Conservation (phyloP, 2,797 vertebrate genomes). For the Arctocebus calabarensis region DNA sequence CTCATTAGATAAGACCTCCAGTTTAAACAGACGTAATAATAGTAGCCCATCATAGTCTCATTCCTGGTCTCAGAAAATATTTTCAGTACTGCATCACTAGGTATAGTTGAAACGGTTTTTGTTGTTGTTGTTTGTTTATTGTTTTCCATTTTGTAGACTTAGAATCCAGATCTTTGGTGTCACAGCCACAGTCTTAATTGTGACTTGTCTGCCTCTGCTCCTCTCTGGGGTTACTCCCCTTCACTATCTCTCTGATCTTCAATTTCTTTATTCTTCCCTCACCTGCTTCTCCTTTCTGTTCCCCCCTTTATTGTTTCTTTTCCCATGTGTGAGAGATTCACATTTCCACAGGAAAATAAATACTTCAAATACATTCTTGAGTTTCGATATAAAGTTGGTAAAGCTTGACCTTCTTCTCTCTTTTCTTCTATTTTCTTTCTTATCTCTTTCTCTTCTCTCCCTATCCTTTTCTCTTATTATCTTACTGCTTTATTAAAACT, state of each 20-base stretch:
- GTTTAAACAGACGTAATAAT: background rate
- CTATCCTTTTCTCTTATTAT: background rate
- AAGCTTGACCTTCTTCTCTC: background rate
- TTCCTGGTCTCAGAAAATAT: background rate
- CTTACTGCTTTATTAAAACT: conserved; percentile 20
- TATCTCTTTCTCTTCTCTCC: background rate
- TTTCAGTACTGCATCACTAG: background rate
- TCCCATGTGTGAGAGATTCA: background rate
- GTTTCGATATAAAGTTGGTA: background rate
- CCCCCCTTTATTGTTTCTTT: background rate
- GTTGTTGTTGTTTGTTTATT: no score
- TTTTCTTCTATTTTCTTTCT: background rate
- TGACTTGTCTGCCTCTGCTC: background rate
- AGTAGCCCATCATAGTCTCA: background rate
- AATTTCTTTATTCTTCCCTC: background rate
- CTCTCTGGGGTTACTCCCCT: background rate
- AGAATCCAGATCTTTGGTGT: background rate
- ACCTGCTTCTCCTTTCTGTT: background rate
- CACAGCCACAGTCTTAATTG: background rate
- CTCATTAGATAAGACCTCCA: background rate
- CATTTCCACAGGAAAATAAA: conserved; percentile 50
- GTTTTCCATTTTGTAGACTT: background rate
- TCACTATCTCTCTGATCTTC: background rate
- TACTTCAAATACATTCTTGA: background rate
- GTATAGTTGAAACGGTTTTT: background rate